Evolutionary conservation across 2,797 vertebrate genomes (phyloP).

Genomic region (Parauchenoglanis punctatus): DNA sequence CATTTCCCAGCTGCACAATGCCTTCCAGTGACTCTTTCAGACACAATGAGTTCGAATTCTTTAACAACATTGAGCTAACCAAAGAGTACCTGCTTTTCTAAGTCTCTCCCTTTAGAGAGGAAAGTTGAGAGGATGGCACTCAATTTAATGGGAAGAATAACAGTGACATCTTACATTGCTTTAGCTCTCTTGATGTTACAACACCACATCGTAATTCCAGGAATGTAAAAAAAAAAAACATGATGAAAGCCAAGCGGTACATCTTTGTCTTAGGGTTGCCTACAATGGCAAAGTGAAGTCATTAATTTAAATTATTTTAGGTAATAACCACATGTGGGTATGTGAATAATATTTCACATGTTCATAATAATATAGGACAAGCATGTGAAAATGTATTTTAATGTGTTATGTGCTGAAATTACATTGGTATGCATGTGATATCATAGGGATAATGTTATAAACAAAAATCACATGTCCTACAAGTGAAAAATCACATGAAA

Average conservation of each 20-base stretch:
- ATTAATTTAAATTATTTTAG: background rate
- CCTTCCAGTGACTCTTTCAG: conserved; percentile 36
- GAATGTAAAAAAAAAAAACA: background rate
- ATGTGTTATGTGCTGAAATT: background rate
- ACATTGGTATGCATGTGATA: background rate
- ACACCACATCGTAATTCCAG: background rate
- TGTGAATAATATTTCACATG: background rate
- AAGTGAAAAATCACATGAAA: too few relatives aligned
- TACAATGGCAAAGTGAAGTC: background rate
- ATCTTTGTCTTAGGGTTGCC: background rate
- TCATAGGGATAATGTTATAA: background rate
- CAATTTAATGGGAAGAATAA: conserved; percentile 42
- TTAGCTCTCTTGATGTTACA: conserved; percentile 5
- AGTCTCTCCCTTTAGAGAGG: conserved; percentile 41
- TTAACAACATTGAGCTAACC: conserved; percentile 37
- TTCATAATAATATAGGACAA: background rate
- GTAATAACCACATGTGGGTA: background rate
- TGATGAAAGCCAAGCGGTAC: background rate
- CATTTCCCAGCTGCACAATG: conserved; percentile 43
- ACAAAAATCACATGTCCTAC: background rate
- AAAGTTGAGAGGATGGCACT: conserved; percentile 38
- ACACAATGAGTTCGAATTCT: conserved; percentile 35
- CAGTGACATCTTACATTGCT: conserved; percentile 7
- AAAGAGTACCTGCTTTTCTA: conserved; percentile 37
- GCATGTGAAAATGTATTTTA: background rate